Percentiles rank a stretch among this genome's conserved stretches.
phyloP scores from a whole-genome alignment of 2,113 vertebrate species.

The Oxyura jamaicensis region DNA sequence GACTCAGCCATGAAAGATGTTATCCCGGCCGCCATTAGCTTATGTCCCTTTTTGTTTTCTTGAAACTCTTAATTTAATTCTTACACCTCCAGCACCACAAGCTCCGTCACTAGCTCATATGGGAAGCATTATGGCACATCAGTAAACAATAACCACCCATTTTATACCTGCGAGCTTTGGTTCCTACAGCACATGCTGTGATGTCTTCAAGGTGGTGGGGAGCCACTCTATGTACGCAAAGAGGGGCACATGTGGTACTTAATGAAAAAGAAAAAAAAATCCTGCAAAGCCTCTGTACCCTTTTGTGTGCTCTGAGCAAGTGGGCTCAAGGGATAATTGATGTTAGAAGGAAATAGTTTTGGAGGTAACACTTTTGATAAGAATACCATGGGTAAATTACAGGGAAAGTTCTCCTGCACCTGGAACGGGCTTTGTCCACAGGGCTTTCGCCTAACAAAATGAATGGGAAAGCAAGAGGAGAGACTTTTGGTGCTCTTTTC shows the following conservation, averaged over 20 bases:
- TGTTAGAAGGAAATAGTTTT: slow-evolving; percentile 39
- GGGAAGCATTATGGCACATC: slow-evolving; percentile 3
- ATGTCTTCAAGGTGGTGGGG: slow-evolving; percentile 43
- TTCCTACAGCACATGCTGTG: background rate
- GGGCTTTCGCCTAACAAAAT: background rate
- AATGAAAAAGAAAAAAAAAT: background rate
- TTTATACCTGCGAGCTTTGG: slow-evolving; percentile 27
- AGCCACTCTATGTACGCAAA: background rate
- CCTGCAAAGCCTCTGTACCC: background rate
- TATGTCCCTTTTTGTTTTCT: background rate
- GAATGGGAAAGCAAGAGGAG: background rate
- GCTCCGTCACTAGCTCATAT: background rate
- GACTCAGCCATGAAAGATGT: background rate
- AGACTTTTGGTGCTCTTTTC: background rate
- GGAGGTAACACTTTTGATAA: slow-evolving; percentile 47
- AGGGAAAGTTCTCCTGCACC: slow-evolving; percentile 43
- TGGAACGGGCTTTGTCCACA: background rate
- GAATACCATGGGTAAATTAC: slow-evolving; percentile 19
- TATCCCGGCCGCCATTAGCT: background rate
- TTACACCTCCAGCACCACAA: background rate
- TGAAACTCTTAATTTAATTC: background rate
- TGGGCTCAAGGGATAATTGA: slow-evolving; percentile 1
- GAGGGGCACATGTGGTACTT: background rate
- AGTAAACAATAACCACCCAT: slow-evolving; percentile 1
- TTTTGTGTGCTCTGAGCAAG: background rate